Conservation (phyloP, 2,888 invertebrate genomes). For the Meta bourneti region DNA sequence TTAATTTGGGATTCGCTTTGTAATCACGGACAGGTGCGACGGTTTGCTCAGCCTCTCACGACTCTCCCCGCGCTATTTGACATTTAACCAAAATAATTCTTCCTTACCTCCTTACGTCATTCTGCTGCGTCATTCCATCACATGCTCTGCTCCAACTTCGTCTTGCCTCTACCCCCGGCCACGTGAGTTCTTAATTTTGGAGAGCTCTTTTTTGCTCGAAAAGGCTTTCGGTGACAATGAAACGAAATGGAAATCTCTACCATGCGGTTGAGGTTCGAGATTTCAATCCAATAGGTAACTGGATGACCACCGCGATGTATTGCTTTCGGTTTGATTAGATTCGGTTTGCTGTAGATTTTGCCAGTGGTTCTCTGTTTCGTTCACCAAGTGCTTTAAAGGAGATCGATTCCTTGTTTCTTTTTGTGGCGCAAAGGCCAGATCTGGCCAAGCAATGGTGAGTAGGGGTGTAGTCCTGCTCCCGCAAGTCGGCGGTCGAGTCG, state of each 20-base stretch:
- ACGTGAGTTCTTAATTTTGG: slow-evolving; percentile 47
- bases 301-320: background rate
- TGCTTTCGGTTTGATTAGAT: too few relatives aligned
- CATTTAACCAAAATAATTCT: slow-evolving; percentile 40
- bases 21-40: background rate
- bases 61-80: slow-evolving; percentile 22
- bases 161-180: background rate
- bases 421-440: too few relatives aligned
- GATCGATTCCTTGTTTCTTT: too few relatives aligned
- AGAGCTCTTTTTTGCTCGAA: slow-evolving; percentile 30
- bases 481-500: too few relatives aligned
- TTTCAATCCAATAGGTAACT: background rate
- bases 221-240: slow-evolving; percentile 4
- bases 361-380: too few relatives aligned
- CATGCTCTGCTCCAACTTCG: background rate
- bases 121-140: slow-evolving; percentile 25
- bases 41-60: background rate
- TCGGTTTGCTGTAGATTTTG: too few relatives aligned
- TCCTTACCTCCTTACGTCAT: slow-evolving; percentile 5
- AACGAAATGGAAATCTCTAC: background rate
- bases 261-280: background rate
- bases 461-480: too few relatives aligned
- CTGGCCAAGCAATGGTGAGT: too few relatives aligned
- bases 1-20: too few relatives aligned
- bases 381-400: too few relatives aligned